Conservation (phyloP, 2,113 vertebrate species). For the Meles meles region DNA sequence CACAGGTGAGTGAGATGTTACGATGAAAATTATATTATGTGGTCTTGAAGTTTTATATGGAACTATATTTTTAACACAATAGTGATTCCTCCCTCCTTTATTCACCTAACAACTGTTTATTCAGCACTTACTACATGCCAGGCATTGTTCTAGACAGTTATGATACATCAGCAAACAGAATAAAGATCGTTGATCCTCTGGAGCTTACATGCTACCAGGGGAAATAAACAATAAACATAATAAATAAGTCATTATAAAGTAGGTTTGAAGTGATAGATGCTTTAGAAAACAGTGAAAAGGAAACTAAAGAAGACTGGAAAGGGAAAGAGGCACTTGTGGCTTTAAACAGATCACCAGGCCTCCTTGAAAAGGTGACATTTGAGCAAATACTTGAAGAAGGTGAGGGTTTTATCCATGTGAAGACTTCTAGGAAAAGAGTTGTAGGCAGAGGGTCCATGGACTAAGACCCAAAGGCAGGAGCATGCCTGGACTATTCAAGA, state of each 20-base stretch:
- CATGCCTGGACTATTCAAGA: neutral
- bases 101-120: neutral
- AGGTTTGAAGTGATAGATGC: neutral
- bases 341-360: neutral
- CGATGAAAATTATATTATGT: neutral
- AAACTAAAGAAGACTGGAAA: neutral
- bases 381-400: neutral
- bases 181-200: neutral
- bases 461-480: neutral
- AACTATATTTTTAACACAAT: neutral
- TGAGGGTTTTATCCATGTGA: neutral
- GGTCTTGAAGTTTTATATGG: neutral
- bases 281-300: neutral
- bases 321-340: neutral
- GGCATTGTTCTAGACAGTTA: neutral
- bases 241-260: neutral
- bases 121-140: neutral
- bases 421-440: neutral
- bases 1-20: conserved; percentile 30
- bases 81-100: neutral
- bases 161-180: neutral
- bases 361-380: neutral
- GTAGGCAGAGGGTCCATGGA: neutral
- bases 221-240: neutral
- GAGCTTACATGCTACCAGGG: neutral